phyloP scores from a whole-genome alignment of 2,797 vertebrate genomes.

The Ceyx erithaca region DNA sequence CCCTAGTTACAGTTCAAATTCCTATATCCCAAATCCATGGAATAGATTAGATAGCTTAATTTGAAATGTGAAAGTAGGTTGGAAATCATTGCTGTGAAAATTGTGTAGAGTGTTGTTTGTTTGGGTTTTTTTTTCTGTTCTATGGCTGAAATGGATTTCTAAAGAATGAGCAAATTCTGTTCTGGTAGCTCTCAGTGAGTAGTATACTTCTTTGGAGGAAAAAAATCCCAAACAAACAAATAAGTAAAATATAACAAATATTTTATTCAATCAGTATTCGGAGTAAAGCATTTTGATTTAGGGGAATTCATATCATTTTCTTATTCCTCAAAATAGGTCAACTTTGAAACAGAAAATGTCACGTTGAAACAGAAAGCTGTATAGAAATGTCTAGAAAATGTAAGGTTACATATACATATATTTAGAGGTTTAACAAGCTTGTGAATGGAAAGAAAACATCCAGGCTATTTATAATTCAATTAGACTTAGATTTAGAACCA shows the following conservation, averaged over 20 bases:
- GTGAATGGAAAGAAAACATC: constrained; percentile 13
- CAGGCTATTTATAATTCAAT: constrained; percentile 54
- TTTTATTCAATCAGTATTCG: not conserved
- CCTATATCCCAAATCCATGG: constrained; percentile 21
- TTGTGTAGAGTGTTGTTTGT: not conserved
- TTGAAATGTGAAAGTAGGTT: not conserved
- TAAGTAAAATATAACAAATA: not conserved
- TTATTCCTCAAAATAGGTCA: not conserved
- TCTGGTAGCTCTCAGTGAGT: not conserved
- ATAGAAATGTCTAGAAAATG: constrained; percentile 22
- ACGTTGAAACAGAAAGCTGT: not conserved
- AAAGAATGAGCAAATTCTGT: not conserved
- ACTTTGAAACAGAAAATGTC: not conserved
- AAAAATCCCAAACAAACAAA: not conserved
- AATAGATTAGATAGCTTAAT: not conserved
- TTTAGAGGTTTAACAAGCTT: constrained; percentile 22
- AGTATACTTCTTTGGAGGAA: not conserved
- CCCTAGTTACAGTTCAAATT: not conserved
- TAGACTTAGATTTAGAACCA: constrained; percentile 51
- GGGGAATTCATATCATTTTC: not conserved
- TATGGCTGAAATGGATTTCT: not conserved
- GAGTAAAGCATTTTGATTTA: not conserved
- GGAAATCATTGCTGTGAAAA: constrained; percentile 13
- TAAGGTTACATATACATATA: not conserved
- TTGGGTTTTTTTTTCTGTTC: not conserved